A percentile compares a stretch with the other conserved stretches of the same genome.
Evolutionary conservation across 1,140 invertebrate species (phyloP).

Genomic region (Belonocnema kinseyi): DNA sequence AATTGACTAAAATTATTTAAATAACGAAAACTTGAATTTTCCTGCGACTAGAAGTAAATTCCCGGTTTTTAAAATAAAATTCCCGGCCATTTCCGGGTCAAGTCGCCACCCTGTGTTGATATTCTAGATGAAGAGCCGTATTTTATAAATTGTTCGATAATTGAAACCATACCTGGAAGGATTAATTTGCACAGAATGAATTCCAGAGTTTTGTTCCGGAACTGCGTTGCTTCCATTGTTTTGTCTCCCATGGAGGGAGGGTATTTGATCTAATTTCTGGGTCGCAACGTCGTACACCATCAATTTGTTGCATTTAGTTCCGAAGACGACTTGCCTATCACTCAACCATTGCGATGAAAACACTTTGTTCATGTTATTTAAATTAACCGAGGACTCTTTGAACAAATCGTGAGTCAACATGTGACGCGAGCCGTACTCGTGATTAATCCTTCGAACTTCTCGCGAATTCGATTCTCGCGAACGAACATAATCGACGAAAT

Average conservation of each 20-base stretch:
- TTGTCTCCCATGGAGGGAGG: conserved; percentile 83
- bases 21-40: too few species aligned
- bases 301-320: conserved; percentile 97
- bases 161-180: conserved; percentile 80
- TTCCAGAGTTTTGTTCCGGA: conserved; percentile 87
- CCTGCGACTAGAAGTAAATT: too few species aligned
- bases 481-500: conserved; percentile 89
- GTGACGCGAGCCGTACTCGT: conserved; percentile 88
- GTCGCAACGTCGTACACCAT: conserved; percentile 73
- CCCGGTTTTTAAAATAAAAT: too few species aligned
- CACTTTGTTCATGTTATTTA: conserved; percentile 95
- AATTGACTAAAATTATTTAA: too few species aligned
- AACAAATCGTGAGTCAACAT: conserved; percentile 93
- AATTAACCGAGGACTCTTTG: conserved; percentile 87
- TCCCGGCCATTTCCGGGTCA: too few species aligned
- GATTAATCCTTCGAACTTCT: conserved; percentile 84
- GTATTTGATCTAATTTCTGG: conserved; percentile 86
- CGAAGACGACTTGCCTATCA: conserved; percentile 95
- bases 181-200: conserved; percentile 95
- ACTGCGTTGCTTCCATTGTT: conserved; percentile 73
- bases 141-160: background rate
- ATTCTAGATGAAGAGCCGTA: too few species aligned
- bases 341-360: conserved; percentile 98
- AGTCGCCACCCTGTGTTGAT: too few species aligned
- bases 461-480: conserved; percentile 83